Conservation (phyloP, 2,113 vertebrate genomes). For the Phrynosoma blainvillii region DNA sequence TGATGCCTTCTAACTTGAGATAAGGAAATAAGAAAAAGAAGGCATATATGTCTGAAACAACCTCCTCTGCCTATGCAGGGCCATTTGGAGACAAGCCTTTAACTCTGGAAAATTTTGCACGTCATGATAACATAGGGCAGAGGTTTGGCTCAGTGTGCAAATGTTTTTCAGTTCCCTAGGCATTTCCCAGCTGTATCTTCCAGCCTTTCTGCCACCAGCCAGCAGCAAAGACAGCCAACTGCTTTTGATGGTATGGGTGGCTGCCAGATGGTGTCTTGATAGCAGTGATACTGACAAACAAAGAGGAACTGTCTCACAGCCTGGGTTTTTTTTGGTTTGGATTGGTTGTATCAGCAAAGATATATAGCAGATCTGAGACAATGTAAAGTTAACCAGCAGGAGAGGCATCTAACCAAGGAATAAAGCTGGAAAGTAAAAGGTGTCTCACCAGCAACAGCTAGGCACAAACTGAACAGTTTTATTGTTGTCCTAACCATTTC, state of each 20-base stretch:
- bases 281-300: neutral
- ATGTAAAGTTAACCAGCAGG: neutral
- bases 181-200: constrained; percentile 2
- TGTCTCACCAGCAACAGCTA: neutral
- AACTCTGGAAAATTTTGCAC: neutral
- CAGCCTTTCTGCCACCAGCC: neutral
- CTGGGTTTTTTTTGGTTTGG: no score
- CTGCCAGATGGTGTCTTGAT: neutral
- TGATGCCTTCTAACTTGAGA: neutral
- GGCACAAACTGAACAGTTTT: neutral
- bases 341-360: no score
- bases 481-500: neutral
- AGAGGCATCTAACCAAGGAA: neutral
- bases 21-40: neutral
- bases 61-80: neutral
- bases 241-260: neutral
- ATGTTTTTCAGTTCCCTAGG: neutral
- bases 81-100: neutral
- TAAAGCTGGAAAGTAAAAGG: neutral
- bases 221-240: neutral
- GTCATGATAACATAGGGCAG: no score
- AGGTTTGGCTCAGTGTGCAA: neutral
- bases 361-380: neutral
- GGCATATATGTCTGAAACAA: neutral
- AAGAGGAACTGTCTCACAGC: neutral